A percentile compares a stretch with the other conserved stretches of the same genome.
Evolutionary conservation across 2,113 vertebrate species (phyloP).

Genomic region (Nannospalax galili): DNA sequence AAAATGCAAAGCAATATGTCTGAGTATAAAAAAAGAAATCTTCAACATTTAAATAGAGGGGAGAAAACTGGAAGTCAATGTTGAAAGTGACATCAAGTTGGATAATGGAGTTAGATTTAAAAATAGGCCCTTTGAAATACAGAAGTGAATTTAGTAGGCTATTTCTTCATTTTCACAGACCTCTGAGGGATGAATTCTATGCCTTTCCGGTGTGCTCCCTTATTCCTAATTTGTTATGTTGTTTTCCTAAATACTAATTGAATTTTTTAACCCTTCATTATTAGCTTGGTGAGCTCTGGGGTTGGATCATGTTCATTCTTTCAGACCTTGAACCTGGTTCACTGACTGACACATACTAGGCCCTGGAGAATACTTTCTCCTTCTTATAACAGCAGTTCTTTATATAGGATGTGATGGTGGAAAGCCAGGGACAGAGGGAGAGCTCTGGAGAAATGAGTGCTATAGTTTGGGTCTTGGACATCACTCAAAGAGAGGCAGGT

Average conservation of each 20-base stretch:
- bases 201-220: background rate
- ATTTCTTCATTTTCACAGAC: slow-evolving; percentile 27
- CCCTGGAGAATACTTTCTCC: background rate
- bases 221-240: background rate
- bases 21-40: slow-evolving; percentile 66
- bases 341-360: background rate
- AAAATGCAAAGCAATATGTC: slow-evolving; percentile 73
- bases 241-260: slow-evolving; percentile 30
- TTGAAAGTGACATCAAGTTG: slow-evolving; percentile 73
- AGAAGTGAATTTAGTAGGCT: slow-evolving; percentile 31
- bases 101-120: slow-evolving; percentile 67
- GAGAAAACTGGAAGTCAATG: slow-evolving; percentile 74
- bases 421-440: background rate
- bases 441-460: background rate
- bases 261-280: background rate
- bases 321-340: background rate
- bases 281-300: background rate
- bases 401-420: background rate
- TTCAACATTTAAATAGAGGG: slow-evolving; percentile 74
- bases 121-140: slow-evolving; percentile 52
- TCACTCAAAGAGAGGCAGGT: background rate
- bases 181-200: slow-evolving; percentile 28
- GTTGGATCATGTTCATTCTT: background rate
- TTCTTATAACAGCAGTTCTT: background rate
- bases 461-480: background rate